Evolutionary conservation across 1,140 invertebrate genomes (phyloP), one percentile per base, ranked within the genome.

Genomic region (Eurytemora carolleeae): DNA sequence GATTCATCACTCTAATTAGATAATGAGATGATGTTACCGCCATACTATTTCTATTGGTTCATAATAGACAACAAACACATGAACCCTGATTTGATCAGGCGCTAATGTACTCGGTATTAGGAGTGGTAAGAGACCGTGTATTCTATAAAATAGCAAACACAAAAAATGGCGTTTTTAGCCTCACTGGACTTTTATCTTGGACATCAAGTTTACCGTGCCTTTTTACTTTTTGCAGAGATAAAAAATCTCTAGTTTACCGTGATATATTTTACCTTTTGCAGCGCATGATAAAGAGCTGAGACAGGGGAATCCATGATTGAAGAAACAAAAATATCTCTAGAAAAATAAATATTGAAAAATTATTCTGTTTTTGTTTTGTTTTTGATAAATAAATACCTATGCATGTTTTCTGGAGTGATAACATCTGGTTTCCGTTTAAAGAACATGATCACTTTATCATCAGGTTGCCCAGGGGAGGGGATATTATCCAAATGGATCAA

Each of bases 281-380:
- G 67, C 54, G 73, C 66, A 69, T 79, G 74, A 65, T 77, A 79
- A 3, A 80, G 70, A 2, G 76, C 71, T 59, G 67, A 74, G 0
- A 79, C 65, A 2, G 78, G 78, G 3, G 78, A 79, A 59, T 77
- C 76, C 2, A 77, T 61, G 71, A 80, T 77, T 1, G 78, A 76
- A 1, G 76, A 76, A 1, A 79, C 72, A 64, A 75, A 72, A 20
- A 79, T 68, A 65, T 74, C 74, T 2, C 31, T 44, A 12, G n/a
- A 44, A 12, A 44, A 44, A 44, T 12, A n/a, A 44, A 12, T 44
- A 44, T 44, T 44, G n/a, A 44, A 44, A 44, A 44, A 44, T n/a
- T 12, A 44, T 44, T 44, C 31, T n/a, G 31, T 44, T 12, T n/a
- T 44, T 7, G 31, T 12, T 12, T 12, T 12, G 31, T n/a, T 44